Evolutionary conservation across 2,888 invertebrate genomes (phyloP), one percentile per base, ranked within the genome.

Genomic region (Cerceris ruficornis): DNA sequence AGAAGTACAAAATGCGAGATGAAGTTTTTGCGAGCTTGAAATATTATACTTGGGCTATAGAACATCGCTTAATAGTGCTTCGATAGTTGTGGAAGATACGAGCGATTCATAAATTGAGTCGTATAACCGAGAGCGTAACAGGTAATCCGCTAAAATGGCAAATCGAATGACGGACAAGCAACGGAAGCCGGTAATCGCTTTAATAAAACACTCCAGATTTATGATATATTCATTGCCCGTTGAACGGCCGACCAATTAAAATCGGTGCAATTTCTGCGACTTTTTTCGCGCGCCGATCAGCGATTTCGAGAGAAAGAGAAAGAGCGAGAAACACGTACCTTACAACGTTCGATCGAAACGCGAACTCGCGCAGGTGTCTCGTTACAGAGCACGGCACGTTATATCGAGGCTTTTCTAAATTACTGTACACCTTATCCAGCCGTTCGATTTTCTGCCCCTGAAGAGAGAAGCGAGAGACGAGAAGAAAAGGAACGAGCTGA

Each of bases 391-490:
- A 75, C 68, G 68, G 74, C 68, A 72, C n/a, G 13, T 73, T 69
- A 71, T 77, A 82, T 84, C 83, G 84, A 85, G 83, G 80, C 77
- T 88, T 85, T 84, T 86, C 84, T 86, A 87, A 87, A 83, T 83
- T 72, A 43, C 62, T 61, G 64, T 62, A 67, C 64, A 15, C 72
- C 58, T 54, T 72, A 67, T 69, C 52, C 68, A n/a, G 61, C 50
- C 28, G 62, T 15, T 41, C 15, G 65, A 77, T 73, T 69, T 66
- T 57, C 42, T 49, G 60, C 39, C 54, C 52, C 66, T 43, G 42
- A 62, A 4, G 41, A 50, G 50, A 13, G 49, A 66, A 46, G 65
- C 7, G 54, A 66, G 49, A n/a, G 55, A 55, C 41, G 54, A 55
- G 62, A 28, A 49, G 52, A 28, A 54, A 11, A 17, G 50, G 39